These are phyloP conservation scores for Pomacea maculata DNA, from an alignment of 1,140 invertebrate species.

Conservation along the genomic window DNA sequence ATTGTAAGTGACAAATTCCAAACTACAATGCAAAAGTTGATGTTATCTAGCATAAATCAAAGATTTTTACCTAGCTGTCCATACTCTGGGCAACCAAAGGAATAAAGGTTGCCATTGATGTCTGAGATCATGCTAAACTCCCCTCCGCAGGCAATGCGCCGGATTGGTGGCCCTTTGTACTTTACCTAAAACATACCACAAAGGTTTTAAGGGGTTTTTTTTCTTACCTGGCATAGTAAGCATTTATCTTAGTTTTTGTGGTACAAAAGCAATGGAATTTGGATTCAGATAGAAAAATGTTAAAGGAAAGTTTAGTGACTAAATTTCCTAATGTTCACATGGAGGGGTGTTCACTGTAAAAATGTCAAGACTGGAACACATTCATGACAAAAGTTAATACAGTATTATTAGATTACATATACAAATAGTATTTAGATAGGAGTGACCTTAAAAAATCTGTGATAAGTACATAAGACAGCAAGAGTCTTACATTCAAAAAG, in stretches of 20 bases:
- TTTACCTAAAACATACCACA: conserved; percentile 43
- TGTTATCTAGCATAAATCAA: too few relatives aligned
- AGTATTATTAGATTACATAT: too few relatives aligned
- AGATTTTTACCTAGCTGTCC: conserved; percentile 79
- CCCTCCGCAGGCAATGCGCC: conserved; percentile 86
- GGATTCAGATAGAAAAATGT: not conserved
- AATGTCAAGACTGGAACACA: too few relatives aligned
- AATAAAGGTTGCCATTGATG: conserved; percentile 86
- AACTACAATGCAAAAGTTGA: too few relatives aligned
- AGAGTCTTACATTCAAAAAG: too few relatives aligned
- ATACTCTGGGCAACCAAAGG: conserved; percentile 92
- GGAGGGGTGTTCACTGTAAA: too few relatives aligned
- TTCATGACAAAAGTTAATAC: too few relatives aligned
- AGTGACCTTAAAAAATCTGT: too few relatives aligned
- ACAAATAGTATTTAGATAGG: too few relatives aligned
- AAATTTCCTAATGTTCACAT: too few relatives aligned
- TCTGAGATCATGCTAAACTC: conserved; percentile 93
- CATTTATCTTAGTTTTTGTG: not conserved
- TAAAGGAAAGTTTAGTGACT: not conserved
- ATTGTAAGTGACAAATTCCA: too few relatives aligned
- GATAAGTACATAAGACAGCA: too few relatives aligned
- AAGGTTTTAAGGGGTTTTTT: not conserved
- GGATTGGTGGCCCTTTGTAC: conserved; percentile 78
- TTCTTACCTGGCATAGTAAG: not conserved
- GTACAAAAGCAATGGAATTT: not conserved